Evolutionary conservation across 2,113 vertebrate genomes (phyloP), one percentile per base, ranked within the genome.

Genomic region (Nyctereutes procyonoides): DNA sequence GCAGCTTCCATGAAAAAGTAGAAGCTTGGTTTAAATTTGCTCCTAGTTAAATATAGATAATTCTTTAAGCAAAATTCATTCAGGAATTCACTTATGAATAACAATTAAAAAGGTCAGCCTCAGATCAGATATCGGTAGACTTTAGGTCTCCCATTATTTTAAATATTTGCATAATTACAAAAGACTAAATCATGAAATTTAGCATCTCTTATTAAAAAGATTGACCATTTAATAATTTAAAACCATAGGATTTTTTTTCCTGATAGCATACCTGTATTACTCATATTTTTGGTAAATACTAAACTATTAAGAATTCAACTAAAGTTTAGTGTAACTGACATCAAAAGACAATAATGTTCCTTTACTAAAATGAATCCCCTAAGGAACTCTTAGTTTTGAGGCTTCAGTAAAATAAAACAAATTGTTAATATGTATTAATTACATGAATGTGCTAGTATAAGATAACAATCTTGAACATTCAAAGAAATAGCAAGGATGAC

Each of bases 21-120:
- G 24, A 96, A 89, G 11, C 4, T 81, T 77, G 4, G 26, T 56
- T 94, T 96, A 82, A 90, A 95, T 93, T 89, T 79, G 60, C 3
- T 86, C 53, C 92, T 95, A 79, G 48, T 85, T 80, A 95, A 97
- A 96, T 74, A 96, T 1, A 96, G 67, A 92, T 67, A 86, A 7
- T 77, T 97, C 83, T 96, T 85, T 79, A 96, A 90, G 56, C n/a
- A 92, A 95, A 96, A 97, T 38, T 73, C 76, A 92, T 88, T 95
- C 79, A 94, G 88, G 9, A 97, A 96, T 92, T 93, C 48, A 92
- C 32, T 95, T 81, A 48, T 26, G 26, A 94, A 73, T 89, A 96
- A 96, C 1, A 3, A 67, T 67, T 89, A n/a, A 28, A 97, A 92
- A 81, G 0, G 86, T 94, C 90, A 94, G 16, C 24, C 71, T 94